Evolutionary conservation across 2,888 invertebrate species (phyloP).

Genomic region (Drosophila kambysellisi): DNA sequence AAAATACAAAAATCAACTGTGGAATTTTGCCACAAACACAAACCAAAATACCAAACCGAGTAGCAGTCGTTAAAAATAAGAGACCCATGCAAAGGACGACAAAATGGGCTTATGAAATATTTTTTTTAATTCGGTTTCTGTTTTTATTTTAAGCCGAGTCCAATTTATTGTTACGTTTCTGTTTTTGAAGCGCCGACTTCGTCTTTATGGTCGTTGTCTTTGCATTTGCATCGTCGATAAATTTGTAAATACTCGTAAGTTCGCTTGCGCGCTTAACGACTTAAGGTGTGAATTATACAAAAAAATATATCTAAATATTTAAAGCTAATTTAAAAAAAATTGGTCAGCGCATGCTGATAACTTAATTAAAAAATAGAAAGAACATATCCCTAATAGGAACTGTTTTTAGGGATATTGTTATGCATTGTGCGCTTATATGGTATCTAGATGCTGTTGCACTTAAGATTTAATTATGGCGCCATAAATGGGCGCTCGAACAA

Average conservation of each 20-base stretch:
- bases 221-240: conserved; percentile 73
- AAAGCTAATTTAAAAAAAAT: conserved; percentile 29
- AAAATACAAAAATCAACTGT: conserved; percentile 29
- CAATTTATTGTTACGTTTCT: conserved; percentile 46
- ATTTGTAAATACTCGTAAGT: conserved; percentile 76
- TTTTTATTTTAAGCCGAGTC: conserved; percentile 6
- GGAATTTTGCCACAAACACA: conserved; percentile 49
- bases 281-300: conserved; percentile 56
- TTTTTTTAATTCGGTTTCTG: conserved; percentile 16
- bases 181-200: conserved; percentile 63
- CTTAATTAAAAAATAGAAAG: conserved; percentile 5
- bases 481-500: conserved; percentile 39
- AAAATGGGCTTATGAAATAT: conserved; percentile 72
- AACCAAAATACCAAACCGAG: conserved; percentile 45
- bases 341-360: conserved; percentile 53
- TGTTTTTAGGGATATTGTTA: conserved; percentile 29
- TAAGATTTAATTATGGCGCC: conserved; percentile 67
- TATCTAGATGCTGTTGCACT: conserved; percentile 25
- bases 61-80: conserved; percentile 56
- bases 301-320: neutral
- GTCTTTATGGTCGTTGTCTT: neutral
- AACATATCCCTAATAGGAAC: conserved; percentile 13
- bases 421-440: conserved; percentile 20
- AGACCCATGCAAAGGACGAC: conserved; percentile 73
- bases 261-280: conserved; percentile 40